phyloP scores from a whole-genome alignment of 2,888 invertebrate species.

The Leptinotarsa peninsularis region DNA sequence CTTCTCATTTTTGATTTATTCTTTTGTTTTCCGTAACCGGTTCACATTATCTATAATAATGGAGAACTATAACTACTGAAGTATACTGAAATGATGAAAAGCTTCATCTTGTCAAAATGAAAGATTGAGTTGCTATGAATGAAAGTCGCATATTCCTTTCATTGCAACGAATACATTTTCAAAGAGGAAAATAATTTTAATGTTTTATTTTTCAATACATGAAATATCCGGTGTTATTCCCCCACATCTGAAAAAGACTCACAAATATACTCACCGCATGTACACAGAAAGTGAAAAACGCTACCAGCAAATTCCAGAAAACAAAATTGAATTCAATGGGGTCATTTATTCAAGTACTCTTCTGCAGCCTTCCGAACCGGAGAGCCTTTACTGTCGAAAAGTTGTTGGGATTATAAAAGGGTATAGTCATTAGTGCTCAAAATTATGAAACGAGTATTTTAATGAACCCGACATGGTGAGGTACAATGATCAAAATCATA shows the following conservation, averaged over 20 bases:
- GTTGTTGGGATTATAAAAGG: constrained; percentile 8
- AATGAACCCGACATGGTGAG: constrained; percentile 12
- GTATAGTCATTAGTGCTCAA: constrained; percentile 3
- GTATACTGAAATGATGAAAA: too few species aligned
- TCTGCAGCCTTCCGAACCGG: neutral
- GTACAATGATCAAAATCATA: constrained; percentile 21
- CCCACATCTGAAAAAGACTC: neutral
- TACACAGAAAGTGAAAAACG: neutral
- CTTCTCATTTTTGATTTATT: too few species aligned
- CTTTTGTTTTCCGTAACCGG: too few species aligned
- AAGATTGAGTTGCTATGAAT: too few species aligned
- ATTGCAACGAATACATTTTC: too few species aligned
- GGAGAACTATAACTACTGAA: too few species aligned
- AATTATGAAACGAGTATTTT: constrained; percentile 20
- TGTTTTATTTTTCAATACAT: too few species aligned
- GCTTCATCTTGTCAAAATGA: too few species aligned
- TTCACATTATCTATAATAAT: too few species aligned
- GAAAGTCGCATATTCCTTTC: too few species aligned
- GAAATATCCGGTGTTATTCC: neutral
- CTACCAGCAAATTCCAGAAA: neutral
- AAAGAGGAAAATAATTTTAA: too few species aligned
- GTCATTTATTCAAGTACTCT: constrained; percentile 10
- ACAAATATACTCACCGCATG: neutral
- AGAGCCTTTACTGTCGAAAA: neutral
- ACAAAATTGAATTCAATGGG: neutral